Percentiles rank a stretch among this genome's conserved stretches.
Evolutionary conservation across 2,888 invertebrate species (phyloP).

Genomic region (Conomelus anceps): DNA sequence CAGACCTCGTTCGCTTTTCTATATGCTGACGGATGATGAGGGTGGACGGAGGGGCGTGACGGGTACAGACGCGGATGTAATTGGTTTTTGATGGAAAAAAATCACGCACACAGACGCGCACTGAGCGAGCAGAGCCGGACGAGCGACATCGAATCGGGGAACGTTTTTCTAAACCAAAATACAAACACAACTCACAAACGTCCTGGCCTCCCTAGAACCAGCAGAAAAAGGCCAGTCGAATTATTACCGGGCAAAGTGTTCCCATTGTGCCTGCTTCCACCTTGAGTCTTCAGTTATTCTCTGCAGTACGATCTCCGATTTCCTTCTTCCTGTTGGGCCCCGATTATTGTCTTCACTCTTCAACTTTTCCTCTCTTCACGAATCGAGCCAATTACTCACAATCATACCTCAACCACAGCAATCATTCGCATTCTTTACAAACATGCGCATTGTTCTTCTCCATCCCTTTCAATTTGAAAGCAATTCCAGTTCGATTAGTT

Average conservation of each 20-base stretch:
- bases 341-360: not conserved
- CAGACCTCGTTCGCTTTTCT: not conserved
- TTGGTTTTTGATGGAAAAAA: constrained; percentile 26
- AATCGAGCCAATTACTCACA: not conserved
- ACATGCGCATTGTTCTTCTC: not conserved
- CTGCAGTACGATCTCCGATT: not conserved
- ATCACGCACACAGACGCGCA: constrained; percentile 16
- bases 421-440: not conserved
- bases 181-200: constrained; percentile 6
- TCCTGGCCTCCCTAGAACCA: too few species aligned
- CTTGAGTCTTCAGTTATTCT: not conserved
- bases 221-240: not conserved
- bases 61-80: constrained; percentile 21
- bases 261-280: not conserved
- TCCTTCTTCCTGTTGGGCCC: not conserved
- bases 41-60: not conserved
- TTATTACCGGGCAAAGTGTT: constrained; percentile 11
- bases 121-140: constrained; percentile 5
- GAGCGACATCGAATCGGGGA: not conserved
- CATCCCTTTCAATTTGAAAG: not conserved
- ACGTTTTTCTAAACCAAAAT: not conserved
- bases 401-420: not conserved
- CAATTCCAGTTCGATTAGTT: not conserved
- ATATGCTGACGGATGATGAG: not conserved
- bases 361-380: not conserved